Base-by-base conservation (phyloP, 2,888 invertebrate genomes). In the Lasioglossum villosulum region DNA sequence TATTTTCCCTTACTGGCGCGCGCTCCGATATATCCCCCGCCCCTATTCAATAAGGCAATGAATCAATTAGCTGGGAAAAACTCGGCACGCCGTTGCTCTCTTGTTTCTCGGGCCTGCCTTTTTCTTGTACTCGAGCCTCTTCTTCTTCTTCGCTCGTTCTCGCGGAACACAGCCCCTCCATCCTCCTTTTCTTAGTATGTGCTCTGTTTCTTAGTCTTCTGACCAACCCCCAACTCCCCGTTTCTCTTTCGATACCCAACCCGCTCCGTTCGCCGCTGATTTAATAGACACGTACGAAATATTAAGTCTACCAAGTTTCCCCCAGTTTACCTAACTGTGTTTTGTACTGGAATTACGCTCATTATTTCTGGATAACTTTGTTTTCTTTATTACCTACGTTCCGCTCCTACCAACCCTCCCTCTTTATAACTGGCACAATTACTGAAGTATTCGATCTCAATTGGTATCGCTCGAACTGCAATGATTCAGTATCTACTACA, bases 41-140 rank as follows among this genome's bases (percentile, higher is more conserved):
- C 68, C 52, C 77, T 80, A 83, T 83, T 80, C 76, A 70, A 86
- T 82, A 63, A 83, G 75, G 80, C 86, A 87, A 86, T 80, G 86
- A 87, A 87, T 86, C 83, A 87, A 87, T 87, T 87, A 87, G 80
- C 72, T 80, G 59, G 80, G 83, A 82, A n/a, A 82, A 82, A 86
- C 71, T 86, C 34, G 39, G 48, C 34, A n/a, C 75, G 52, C 75
- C 63, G 30, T 48, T 39, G 63, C 14, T n/a, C 37, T 30, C 37
- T 27, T 42, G 70, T 56, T 63, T 6, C 30, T 71, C 70, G 34
- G 45, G 59, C 48, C 72, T 56, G 16, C 59, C 71, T 48, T 75
- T 75, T 83, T 83, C 23, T 4, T 0, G 23, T 12, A 8, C n/a
- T 8, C 70, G 70, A 56, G 59, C 39, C 42, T 70, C 34, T n/a